Percentiles rank a stretch among this genome's conserved stretches.
Conservation (phyloP, 2,888 invertebrate species). For the Hedychridium roseum region DNA sequence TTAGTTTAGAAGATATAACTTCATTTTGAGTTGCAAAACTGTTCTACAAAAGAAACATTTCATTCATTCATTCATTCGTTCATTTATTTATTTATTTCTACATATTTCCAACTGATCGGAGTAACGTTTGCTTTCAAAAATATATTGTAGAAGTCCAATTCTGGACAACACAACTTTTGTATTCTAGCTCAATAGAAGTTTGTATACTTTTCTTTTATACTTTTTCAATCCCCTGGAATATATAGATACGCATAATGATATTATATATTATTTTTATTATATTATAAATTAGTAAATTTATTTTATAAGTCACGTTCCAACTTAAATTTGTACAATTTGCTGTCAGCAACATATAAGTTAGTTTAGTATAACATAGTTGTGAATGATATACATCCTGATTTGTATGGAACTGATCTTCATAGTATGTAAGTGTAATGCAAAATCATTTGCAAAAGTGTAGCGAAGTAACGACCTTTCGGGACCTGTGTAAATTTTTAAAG, state of each 20-base stretch:
- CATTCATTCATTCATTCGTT: too few relatives aligned
- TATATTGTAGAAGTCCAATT: slow-evolving; percentile 27
- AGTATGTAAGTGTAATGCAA: slow-evolving; percentile 15
- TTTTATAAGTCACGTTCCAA: slow-evolving; percentile 43
- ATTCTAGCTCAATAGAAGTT: slow-evolving; percentile 22
- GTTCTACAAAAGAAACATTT: too few relatives aligned
- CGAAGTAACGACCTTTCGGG: slow-evolving; percentile 23
- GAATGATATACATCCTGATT: slow-evolving; percentile 14
- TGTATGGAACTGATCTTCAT: slow-evolving; percentile 10
- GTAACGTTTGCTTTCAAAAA: slow-evolving; percentile 15
- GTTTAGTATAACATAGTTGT: slow-evolving; percentile 21
- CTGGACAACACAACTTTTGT: slow-evolving; percentile 26
- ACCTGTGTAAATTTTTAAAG: slow-evolving; percentile 26
- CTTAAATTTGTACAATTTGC: slow-evolving; percentile 56
- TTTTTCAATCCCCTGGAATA: slow-evolving; percentile 16
- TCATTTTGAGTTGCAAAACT: too few relatives aligned
- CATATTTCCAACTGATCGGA: slow-evolving; percentile 6
- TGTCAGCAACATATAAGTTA: slow-evolving; percentile 43
- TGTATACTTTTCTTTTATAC: slow-evolving; percentile 11
- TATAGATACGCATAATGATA: slow-evolving; percentile 24
- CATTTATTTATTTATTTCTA: slow-evolving; percentile 11
- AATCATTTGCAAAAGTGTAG: slow-evolving; percentile 14
- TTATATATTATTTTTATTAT: slow-evolving; percentile 31
- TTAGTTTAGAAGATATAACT: too few relatives aligned
- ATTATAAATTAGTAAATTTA: slow-evolving; percentile 47